Conservation (phyloP, 2,113 vertebrate genomes). For the Macaca nemestrina region DNA sequence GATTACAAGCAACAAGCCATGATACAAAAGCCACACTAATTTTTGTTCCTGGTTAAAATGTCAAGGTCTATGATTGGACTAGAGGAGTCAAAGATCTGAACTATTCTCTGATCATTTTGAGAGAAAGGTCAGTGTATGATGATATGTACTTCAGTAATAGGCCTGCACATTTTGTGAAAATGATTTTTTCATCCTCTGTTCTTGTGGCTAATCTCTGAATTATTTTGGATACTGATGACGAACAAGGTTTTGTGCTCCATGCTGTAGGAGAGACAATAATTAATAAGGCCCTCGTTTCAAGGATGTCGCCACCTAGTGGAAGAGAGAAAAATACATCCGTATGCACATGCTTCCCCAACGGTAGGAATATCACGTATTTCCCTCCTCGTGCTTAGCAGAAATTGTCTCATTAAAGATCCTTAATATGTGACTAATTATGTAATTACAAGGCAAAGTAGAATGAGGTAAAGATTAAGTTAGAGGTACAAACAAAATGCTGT, state of each 20-base stretch:
- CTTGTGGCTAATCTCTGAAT: slow-evolving; percentile 2
- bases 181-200: slow-evolving; percentile 36
- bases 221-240: background rate
- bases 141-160: slow-evolving; percentile 24
- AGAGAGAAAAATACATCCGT: background rate
- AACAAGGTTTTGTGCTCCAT: background rate
- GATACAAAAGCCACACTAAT: slow-evolving; percentile 40
- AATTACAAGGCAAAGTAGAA: background rate
- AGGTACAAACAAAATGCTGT: background rate
- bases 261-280: background rate
- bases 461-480: background rate
- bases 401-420: background rate
- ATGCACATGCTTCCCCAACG: background rate
- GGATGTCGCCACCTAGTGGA: background rate
- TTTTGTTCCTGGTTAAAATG: slow-evolving; percentile 60
- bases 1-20: slow-evolving; percentile 38
- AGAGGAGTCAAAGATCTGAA: slow-evolving; percentile 55
- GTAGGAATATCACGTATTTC: background rate
- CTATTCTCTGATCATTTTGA: slow-evolving; percentile 47
- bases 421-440: background rate
- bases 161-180: slow-evolving; percentile 50
- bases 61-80: slow-evolving; percentile 41
- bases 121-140: slow-evolving; percentile 53
- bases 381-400: background rate
- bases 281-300: background rate